Conservation (phyloP, 2,888 invertebrate genomes). For the Nemoura dubitans region DNA sequence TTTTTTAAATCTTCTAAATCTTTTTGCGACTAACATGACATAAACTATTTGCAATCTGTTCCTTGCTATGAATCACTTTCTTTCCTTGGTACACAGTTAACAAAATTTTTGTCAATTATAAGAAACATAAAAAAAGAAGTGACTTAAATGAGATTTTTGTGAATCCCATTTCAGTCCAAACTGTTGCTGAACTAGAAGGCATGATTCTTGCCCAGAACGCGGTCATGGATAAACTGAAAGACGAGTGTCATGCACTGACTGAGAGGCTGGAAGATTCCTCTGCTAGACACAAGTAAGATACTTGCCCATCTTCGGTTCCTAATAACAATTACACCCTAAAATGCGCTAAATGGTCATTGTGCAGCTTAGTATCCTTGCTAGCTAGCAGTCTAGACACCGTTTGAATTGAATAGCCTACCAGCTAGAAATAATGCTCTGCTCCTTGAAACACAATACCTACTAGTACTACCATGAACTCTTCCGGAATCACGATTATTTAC, state of each 20-base stretch:
- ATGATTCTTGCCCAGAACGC: slow-evolving; percentile 91
- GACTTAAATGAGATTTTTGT: slow-evolving; percentile 42
- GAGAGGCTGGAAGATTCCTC: slow-evolving; percentile 89
- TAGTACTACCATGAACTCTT: background rate
- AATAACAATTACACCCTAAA: background rate
- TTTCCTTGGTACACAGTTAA: slow-evolving; percentile 7
- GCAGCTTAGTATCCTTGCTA: background rate
- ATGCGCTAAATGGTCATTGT: background rate
- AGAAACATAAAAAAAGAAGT: background rate
- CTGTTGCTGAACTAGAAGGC: slow-evolving; percentile 88
- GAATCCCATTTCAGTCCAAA: slow-evolving; percentile 75
- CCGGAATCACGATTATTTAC: background rate
- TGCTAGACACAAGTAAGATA: slow-evolving; percentile 85
- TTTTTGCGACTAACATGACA: slow-evolving; percentile 25
- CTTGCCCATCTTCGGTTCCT: slow-evolving; percentile 15
- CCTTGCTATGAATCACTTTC: background rate
- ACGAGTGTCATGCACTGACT: slow-evolving; percentile 88
- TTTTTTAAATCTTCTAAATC: slow-evolving; percentile 21
- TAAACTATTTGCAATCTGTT: slow-evolving; percentile 8
- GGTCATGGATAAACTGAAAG: slow-evolving; percentile 91
- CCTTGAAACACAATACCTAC: too few species aligned
- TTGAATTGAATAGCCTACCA: background rate
- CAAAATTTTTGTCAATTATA: background rate
- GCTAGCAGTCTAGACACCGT: background rate
- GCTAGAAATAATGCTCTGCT: slow-evolving; percentile 20